Conservation (phyloP, 1,140 invertebrate species). For the Drosophila sucinea region DNA sequence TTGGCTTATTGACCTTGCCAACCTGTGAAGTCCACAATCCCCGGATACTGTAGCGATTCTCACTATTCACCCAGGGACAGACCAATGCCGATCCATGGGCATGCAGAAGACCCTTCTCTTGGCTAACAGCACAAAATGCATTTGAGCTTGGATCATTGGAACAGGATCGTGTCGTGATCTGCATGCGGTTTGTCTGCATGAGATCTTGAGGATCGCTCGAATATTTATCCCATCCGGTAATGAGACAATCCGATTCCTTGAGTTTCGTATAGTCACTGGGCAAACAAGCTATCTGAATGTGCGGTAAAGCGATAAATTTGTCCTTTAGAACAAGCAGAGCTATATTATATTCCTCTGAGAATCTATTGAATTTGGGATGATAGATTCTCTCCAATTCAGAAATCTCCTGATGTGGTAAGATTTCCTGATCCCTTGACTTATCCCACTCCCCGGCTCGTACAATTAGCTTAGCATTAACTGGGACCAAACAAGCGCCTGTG, state of each 20-base stretch:
- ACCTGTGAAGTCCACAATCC: slow-evolving; percentile 21
- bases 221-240: slow-evolving; percentile 28
- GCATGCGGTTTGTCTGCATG: neutral
- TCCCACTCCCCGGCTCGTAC: slow-evolving; percentile 49
- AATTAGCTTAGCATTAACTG: too few species aligned
- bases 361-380: neutral
- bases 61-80: slow-evolving; percentile 17
- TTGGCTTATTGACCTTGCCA: neutral
- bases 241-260: neutral
- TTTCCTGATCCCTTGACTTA: neutral
- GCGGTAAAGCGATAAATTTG: neutral
- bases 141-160: neutral
- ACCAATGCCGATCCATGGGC: slow-evolving; percentile 25
- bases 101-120: neutral
- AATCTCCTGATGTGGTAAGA: slow-evolving; percentile 16
- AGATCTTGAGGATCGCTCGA: neutral
- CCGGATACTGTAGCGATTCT: slow-evolving; percentile 12
- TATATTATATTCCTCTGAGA: neutral
- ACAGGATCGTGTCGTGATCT: neutral
- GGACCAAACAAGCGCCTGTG: neutral
- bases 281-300: slow-evolving; percentile 22
- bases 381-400: neutral
- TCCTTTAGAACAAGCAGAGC: slow-evolving; percentile 17
- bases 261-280: neutral
- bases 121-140: neutral